Conservation (phyloP, 2,888 invertebrate genomes). For the Tholera decimalis region DNA sequence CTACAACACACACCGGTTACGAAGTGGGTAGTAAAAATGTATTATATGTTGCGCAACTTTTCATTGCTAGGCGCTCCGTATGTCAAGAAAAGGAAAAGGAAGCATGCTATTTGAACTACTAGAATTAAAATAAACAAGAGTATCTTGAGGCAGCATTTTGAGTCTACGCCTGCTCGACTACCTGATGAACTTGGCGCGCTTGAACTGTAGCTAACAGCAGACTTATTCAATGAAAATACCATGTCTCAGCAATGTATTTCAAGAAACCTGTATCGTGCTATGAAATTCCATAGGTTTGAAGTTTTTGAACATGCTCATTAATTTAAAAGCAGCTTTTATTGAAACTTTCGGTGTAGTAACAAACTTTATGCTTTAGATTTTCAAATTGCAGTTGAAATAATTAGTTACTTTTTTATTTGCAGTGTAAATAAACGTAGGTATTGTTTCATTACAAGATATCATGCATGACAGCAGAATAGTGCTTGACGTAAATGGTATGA, state of each 20-base stretch:
- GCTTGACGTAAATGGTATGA: constrained; percentile 2
- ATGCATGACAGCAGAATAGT: background rate
- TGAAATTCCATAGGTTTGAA: constrained; percentile 23
- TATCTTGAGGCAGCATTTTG: constrained; percentile 74
- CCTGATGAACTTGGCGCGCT: background rate
- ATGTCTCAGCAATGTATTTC: constrained; percentile 40
- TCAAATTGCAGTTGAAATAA: background rate
- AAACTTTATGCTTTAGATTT: background rate
- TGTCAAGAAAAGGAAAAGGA: constrained; percentile 67
- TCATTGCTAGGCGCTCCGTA: constrained; percentile 8
- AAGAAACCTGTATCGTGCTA: background rate
- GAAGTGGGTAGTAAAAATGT: background rate
- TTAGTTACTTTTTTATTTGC: constrained; percentile 26
- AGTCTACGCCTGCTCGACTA: constrained; percentile 46
- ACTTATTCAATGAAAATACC: constrained; percentile 71
- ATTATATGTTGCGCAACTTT: constrained; percentile 3
- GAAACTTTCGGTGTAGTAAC: background rate
- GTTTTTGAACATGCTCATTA: constrained; percentile 37
- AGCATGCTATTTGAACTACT: constrained; percentile 71
- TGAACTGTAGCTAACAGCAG: constrained; percentile 35
- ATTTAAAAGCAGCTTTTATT: constrained; percentile 6
- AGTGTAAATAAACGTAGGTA: constrained; percentile 25
- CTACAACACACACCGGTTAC: constrained; percentile 12
- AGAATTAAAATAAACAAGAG: constrained; percentile 67
- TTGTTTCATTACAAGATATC: constrained; percentile 22